These are phyloP conservation scores for Xerus rutilus DNA, from an alignment of 2,797 vertebrate genomes.

Conservation along the genomic window DNA sequence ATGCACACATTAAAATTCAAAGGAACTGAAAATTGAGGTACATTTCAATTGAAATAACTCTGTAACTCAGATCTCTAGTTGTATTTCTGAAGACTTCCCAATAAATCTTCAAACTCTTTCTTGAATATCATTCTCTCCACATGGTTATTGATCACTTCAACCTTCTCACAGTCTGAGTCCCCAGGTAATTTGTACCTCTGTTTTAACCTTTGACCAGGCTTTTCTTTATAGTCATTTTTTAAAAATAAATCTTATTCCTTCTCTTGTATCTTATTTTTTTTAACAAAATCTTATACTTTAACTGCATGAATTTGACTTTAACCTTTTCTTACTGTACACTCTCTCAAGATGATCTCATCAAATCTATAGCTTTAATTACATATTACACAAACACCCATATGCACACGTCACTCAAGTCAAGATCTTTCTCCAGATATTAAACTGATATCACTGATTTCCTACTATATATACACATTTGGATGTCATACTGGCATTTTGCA, in stretches of 20 bases:
- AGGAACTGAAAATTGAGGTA: constrained; percentile 27
- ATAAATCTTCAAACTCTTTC: not conserved
- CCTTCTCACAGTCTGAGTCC: not conserved
- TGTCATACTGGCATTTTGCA: not conserved
- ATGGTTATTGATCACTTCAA: not conserved
- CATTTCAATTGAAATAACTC: not conserved
- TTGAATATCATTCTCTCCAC: not conserved
- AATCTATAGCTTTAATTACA: not conserved
- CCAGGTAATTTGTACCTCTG: not conserved
- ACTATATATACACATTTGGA: not conserved
- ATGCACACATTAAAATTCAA: not conserved
- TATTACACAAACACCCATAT: not conserved
- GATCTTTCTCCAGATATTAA: not conserved
- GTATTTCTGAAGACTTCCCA: constrained; percentile 20
- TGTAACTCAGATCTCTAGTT: not conserved
- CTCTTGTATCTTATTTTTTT: not conserved
- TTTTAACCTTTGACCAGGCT: not conserved
- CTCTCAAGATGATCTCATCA: not conserved
- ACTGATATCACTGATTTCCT: not conserved
- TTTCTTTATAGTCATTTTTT: not conserved
- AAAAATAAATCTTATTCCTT: not conserved
- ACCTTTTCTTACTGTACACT: not conserved
- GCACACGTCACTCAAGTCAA: not conserved
- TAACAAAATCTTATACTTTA: not conserved
- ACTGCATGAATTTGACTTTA: not conserved